Evolutionary conservation across 2,888 invertebrate species (phyloP).

Genomic region (Gari tellinella): DNA sequence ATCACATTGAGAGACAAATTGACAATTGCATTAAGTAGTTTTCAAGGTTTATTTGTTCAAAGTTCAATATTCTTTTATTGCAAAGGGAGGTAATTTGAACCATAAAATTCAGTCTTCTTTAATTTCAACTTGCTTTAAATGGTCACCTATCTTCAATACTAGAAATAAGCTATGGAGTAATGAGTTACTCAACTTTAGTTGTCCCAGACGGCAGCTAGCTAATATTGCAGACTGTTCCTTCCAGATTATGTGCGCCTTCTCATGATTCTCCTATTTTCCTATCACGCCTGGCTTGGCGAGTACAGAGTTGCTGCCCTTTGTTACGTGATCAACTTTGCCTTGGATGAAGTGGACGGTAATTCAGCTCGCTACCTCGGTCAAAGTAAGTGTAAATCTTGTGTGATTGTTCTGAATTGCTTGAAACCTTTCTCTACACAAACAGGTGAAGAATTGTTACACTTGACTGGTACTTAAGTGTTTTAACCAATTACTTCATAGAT

Average conservation of each 20-base stretch:
- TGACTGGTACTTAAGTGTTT: no score
- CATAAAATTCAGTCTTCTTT: no score
- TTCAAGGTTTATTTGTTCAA: no score
- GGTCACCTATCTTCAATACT: no score
- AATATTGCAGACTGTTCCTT: conserved; percentile 1
- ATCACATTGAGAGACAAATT: no score
- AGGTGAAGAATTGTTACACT: no score
- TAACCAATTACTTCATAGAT: no score
- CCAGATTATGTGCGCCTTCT: conserved; percentile 36
- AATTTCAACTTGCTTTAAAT: not conserved
- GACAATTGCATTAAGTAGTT: no score
- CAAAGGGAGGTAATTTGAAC: no score
- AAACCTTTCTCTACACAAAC: not conserved
- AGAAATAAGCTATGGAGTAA: not conserved
- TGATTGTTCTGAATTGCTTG: not conserved
- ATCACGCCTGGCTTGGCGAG: conserved; percentile 4
- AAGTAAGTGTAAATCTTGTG: conserved; percentile 23
- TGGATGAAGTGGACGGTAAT: conserved; percentile 46
- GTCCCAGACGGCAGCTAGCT: no score
- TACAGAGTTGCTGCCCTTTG: conserved; percentile 9
- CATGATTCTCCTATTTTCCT: conserved; percentile 8
- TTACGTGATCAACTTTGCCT: conserved; percentile 26
- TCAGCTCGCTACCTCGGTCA: conserved; percentile 32
- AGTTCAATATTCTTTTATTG: no score
- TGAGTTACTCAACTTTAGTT: no score